phyloP scores from a whole-genome alignment of 2,888 invertebrate genomes.

The Buathra laborator region DNA sequence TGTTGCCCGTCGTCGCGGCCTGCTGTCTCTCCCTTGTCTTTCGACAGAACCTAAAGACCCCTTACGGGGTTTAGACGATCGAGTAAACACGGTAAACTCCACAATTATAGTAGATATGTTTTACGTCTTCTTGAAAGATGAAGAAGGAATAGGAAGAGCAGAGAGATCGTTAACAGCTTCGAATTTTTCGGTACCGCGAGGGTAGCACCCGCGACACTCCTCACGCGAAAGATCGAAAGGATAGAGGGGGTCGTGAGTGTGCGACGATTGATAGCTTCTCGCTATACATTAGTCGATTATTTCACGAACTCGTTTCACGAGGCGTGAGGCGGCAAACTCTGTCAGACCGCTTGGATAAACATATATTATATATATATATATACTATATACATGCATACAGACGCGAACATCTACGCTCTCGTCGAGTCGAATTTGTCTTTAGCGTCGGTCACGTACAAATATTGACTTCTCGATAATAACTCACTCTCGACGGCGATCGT shows the following conservation, averaged over 20 bases:
- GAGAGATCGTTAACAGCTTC: neutral
- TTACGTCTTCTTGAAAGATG: constrained; percentile 1
- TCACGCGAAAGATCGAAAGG: constrained; percentile 31
- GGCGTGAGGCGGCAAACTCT: constrained; percentile 35
- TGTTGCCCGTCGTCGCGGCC: constrained; percentile 22
- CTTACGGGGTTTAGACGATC: neutral
- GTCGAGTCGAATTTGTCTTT: constrained; percentile 32
- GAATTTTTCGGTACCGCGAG: constrained; percentile 15
- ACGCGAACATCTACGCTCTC: constrained; percentile 25
- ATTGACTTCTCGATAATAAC: constrained; percentile 50
- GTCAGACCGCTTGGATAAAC: constrained; percentile 51
- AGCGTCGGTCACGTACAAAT: constrained; percentile 55
- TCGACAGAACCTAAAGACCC: constrained; percentile 20
- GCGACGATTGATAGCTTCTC: constrained; percentile 59
- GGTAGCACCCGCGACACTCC: constrained; percentile 6
- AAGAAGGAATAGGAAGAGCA: neutral
- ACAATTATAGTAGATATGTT: constrained; percentile 41
- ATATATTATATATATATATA: neutral
- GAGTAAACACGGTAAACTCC: constrained; percentile 51
- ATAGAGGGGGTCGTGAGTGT: constrained; percentile 11
- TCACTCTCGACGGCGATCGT: constrained; percentile 28
- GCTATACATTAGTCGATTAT: constrained; percentile 51
- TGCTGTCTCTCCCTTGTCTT: constrained; percentile 33
- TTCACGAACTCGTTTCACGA: constrained; percentile 5
- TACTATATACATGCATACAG: constrained; percentile 15